Base-by-base conservation (phyloP, 1,140 invertebrate species). In the Agrilus planipennis region DNA sequence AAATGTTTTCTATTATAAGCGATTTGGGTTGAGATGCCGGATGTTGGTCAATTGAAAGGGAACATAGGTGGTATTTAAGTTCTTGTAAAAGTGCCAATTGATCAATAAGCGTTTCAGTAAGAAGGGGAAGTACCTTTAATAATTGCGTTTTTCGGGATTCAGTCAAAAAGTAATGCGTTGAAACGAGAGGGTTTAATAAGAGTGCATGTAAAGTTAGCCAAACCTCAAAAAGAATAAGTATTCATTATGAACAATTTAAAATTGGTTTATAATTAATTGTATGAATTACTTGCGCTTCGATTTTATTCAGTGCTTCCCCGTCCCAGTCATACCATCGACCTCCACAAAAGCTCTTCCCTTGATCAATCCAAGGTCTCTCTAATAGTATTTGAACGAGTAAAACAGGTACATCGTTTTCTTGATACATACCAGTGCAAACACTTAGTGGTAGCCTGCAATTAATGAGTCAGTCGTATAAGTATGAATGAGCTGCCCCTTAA, bases 31-130 rank as follows among this genome's bases (percentile, higher is more conserved):
- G 40, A 16, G 47, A 58, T 6, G 53, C 48, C 11, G 46, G 47
- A 45, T 61, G 47, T 10, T 54, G 49, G 1, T 55, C 51, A 4
- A 72, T 41, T 11, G 60, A 62, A 18, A 73, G 41, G 44, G 70
- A 66, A 47, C 69, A 69, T 17, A 88, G 60, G 62, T 76, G 84
- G 57, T 74, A 69, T 59, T 83, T 78, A 4, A 89, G 60, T 29
- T 86, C 81, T 6, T 73, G 67, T 2, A 88, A 57, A 9, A 81
- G 79, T 1, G 82, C 72, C 39, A 88, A 61, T 63, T 88, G 84
- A 54, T 87, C 84, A 22, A 89, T 41, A 9, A 82, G 52, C 10
- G 58, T 50, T 6, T 57, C 55, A 16, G 30, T 47, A 35, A 62
- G 37, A 12, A 57, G 25, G 23, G 44, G 48, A 23, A 60, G 51